phyloP scores from a whole-genome alignment of 2,888 invertebrate genomes.

The Itoplectis maculator region DNA sequence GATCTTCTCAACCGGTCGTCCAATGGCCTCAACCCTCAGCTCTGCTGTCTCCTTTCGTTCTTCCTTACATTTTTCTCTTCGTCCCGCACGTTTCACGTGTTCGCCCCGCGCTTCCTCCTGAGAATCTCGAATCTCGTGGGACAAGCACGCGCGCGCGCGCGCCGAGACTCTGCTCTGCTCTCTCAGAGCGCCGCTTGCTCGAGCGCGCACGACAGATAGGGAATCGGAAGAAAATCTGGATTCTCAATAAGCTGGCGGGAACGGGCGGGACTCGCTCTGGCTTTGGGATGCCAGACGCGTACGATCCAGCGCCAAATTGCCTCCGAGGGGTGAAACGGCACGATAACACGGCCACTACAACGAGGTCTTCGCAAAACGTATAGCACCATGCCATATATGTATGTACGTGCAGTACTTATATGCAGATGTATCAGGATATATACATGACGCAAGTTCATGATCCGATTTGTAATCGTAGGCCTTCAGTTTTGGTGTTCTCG shows the following conservation, averaged over 20 bases:
- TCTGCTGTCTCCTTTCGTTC: conserved; percentile 44
- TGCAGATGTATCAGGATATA: not conserved
- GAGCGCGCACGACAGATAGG: conserved; percentile 31
- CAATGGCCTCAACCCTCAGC: conserved; percentile 15
- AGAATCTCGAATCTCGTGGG: conserved; percentile 36
- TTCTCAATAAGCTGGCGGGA: conserved; percentile 69
- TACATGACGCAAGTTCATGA: conserved; percentile 5
- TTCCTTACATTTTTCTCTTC: conserved; percentile 36
- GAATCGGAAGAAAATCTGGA: conserved; percentile 68
- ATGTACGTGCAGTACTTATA: not conserved
- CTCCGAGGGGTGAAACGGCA: conserved; percentile 59
- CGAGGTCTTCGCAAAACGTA: conserved; percentile 29
- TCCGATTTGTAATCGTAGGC: conserved; percentile 16
- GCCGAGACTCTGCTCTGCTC: too few species aligned
- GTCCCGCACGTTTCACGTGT: conserved; percentile 13
- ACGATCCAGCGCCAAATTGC: conserved; percentile 67
- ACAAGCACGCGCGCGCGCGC: conserved; percentile 10
- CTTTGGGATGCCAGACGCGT: conserved; percentile 65
- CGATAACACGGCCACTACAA: conserved; percentile 53
- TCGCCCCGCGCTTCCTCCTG: conserved; percentile 1
- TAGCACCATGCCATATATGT: not conserved
- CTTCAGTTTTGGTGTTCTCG: not conserved
- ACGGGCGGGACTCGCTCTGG: conserved; percentile 43
- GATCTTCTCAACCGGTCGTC: conserved; percentile 50
- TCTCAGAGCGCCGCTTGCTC: conserved; percentile 25